Evolutionary conservation across 2,888 invertebrate genomes (phyloP).

Genomic region (Eupeodes luniger): DNA sequence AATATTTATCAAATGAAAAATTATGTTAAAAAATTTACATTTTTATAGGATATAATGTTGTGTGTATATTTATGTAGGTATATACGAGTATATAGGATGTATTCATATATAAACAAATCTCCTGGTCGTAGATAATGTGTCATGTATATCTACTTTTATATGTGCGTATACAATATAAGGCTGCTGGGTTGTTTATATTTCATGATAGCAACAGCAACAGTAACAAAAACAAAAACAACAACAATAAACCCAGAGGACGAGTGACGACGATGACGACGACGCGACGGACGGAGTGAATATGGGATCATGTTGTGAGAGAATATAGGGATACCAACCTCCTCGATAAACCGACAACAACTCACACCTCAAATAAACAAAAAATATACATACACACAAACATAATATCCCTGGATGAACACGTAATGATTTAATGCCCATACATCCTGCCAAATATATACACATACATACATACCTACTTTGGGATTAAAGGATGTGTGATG

Average conservation of each 20-base stretch:
- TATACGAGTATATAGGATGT: too few species aligned
- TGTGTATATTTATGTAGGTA: not conserved
- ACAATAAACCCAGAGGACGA: too few species aligned
- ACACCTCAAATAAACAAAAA: not conserved
- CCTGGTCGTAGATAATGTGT: slow-evolving; percentile 19
- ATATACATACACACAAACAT: slow-evolving; percentile 4
- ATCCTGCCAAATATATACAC: slow-evolving; percentile 35
- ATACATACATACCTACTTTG: not conserved
- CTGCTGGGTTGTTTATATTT: slow-evolving; percentile 9
- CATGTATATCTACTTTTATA: not conserved
- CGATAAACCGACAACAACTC: slow-evolving; percentile 12
- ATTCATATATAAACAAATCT: not conserved
- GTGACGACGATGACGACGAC: too few species aligned
- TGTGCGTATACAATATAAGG: not conserved
- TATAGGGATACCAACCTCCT: not conserved
- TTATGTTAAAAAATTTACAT: slow-evolving; percentile 72
- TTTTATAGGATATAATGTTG: slow-evolving; percentile 67
- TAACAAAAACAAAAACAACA: not conserved
- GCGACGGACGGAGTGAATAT: not conserved
- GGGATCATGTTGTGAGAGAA: not conserved
- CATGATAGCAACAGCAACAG: slow-evolving; percentile 9
- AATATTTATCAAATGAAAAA: slow-evolving; percentile 75
- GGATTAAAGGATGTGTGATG: slow-evolving; percentile 32
- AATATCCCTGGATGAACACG: slow-evolving; percentile 44
- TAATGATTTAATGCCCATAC: slow-evolving; percentile 74